Evolutionary conservation across 1,140 invertebrate genomes (phyloP), one percentile per base, ranked within the genome.

Genomic region (Drosophila ficusphila): DNA sequence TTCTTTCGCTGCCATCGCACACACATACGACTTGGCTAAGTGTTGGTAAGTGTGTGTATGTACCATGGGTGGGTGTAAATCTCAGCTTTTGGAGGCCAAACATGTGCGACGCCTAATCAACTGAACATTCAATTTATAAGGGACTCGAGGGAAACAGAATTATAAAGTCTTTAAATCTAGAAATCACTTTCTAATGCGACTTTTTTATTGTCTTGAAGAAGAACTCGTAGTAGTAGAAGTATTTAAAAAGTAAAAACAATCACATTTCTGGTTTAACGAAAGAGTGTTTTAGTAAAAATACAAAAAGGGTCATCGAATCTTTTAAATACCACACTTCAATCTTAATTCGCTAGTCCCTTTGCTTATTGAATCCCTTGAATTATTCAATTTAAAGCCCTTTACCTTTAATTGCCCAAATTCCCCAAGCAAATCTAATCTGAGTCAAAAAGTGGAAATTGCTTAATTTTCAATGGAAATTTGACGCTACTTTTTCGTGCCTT

Each of bases 101-200:
- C 57, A 38, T 65, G 61, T 65, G 61, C 61, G 21, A 65, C 19
- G 23, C 61, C 61, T 65, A 67, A 67, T 67, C 62, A 67, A 67
- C 62, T 65, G 60, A 65, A 51, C 78, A 71, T 79, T 79, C 18
- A 70, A 71, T 81, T 68, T 64, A 18, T 56, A 44, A 12, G 4
- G 41, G 41, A 12, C 41, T 44, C 41, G 18, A 11, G 41, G 41
- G 41, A 5, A 5, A 7, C 1, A 21, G 1, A 8, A 8, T 19
- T 8, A 23, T 8, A 25, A 19, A 19, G 8, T 39, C 14, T 19
- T 9, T 2, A 19, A 39, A n/a, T n/a, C n/a, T n/a, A n/a, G n/a
- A n/a, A n/a, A n/a, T n/a, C n/a, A n/a, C n/a, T n/a, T n/a, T n/a
- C n/a, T n/a, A n/a, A n/a, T n/a, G n/a, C n/a, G n/a, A n/a, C n/a